Conservation (phyloP, 2,888 invertebrate species). For the Anaspis maculata region DNA sequence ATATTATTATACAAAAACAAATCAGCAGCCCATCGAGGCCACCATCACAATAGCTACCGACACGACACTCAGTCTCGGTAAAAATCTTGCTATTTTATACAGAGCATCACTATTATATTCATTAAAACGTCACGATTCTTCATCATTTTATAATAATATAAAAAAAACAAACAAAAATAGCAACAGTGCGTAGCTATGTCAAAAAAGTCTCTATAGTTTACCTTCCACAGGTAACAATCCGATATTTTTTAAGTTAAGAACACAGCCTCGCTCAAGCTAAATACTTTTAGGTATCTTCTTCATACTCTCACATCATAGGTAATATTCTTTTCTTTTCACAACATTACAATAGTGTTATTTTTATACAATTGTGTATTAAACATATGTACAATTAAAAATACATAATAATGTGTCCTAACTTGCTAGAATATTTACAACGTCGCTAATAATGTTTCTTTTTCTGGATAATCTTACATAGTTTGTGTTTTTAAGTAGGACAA, state of each 20-base stretch:
- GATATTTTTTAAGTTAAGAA: slow-evolving; percentile 38
- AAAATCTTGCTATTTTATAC: slow-evolving; percentile 36
- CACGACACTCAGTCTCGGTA: slow-evolving; percentile 37
- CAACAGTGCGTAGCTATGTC: slow-evolving; percentile 38
- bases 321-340: no score
- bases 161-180: slow-evolving; percentile 27
- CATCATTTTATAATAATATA: slow-evolving; percentile 16
- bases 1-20: slow-evolving; percentile 39
- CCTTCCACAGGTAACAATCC: slow-evolving; percentile 38
- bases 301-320: slow-evolving; percentile 25
- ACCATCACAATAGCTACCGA: slow-evolving; percentile 42
- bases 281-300: slow-evolving; percentile 46
- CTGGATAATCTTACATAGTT: no score
- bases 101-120: slow-evolving; percentile 29
- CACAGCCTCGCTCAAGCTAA: slow-evolving; percentile 56
- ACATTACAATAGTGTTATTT: no score
- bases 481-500: no score
- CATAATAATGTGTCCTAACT: no score
- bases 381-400: slow-evolving; percentile 37
- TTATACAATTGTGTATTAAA: slow-evolving; percentile 33
- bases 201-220: slow-evolving; percentile 22
- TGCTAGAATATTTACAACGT: no score
- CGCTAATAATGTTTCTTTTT: no score
- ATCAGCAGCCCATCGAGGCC: slow-evolving; percentile 28
- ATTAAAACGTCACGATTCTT: slow-evolving; percentile 25